A percentile compares a stretch with the other conserved stretches of the same genome.
These are phyloP conservation scores for Rhegmatorhina hoffmannsi DNA, from an alignment of 2,113 vertebrate species.

Conservation along the genomic window DNA sequence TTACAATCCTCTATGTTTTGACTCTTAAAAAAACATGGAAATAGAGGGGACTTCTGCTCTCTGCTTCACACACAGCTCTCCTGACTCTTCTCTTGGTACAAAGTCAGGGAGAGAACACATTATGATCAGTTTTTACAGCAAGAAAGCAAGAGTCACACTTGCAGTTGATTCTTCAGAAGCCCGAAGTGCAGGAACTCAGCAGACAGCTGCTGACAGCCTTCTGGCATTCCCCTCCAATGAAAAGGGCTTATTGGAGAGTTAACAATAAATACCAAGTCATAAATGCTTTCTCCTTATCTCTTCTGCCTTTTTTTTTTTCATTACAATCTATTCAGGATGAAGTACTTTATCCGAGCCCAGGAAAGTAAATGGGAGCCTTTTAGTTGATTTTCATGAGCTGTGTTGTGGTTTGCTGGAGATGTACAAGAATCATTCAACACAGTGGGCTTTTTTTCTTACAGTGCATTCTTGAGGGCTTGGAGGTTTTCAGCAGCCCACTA, in stretches of 20 bases:
- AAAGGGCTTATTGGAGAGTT: neutral
- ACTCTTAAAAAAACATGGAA: neutral
- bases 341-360: neutral
- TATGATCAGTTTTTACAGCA: neutral
- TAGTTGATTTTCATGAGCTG: neutral
- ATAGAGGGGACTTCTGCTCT: neutral
- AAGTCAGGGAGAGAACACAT: neutral
- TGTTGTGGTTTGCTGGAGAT: neutral
- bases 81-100: neutral
- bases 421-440: neutral
- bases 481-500: neutral
- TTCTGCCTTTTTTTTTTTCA: neutral
- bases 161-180: neutral
- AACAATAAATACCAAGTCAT: neutral
- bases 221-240: neutral
- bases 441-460: neutral
- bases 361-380: neutral
- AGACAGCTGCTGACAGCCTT: neutral
- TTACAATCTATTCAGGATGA: neutral
- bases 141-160: neutral
- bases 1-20: neutral
- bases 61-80: neutral
- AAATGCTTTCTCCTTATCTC: neutral
- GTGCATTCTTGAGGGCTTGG: neutral
- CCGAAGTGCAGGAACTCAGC: neutral